phyloP scores from a whole-genome alignment of 92 coral and sea anemone genomes.

The Muricea muricata region DNA sequence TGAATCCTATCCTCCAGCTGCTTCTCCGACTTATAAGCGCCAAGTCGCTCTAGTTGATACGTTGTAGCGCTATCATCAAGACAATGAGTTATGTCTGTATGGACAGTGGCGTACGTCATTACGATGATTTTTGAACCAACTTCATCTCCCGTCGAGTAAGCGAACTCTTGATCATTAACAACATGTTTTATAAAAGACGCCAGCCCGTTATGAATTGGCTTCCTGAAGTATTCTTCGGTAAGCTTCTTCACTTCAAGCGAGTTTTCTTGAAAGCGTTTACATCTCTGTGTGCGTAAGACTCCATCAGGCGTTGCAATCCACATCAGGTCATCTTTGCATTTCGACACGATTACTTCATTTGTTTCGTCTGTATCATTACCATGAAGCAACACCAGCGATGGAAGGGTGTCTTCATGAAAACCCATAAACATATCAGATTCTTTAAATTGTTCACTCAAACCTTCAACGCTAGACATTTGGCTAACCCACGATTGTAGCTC shows the following conservation, averaged over 20 bases:
- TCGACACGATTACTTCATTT: conserved; percentile 44
- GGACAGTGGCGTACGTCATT: conserved; percentile 87
- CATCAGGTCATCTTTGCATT: conserved; percentile 51
- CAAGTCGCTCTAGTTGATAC: conserved; percentile 25
- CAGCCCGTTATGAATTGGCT: conserved; percentile 56
- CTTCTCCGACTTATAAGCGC: conserved; percentile 43
- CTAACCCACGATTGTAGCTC: conserved; percentile 67
- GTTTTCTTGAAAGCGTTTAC: conserved; percentile 17
- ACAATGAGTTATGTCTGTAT: conserved; percentile 69
- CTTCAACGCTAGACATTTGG: conserved; percentile 68
- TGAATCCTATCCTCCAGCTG: conserved; percentile 26
- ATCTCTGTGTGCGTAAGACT: conserved; percentile 50
- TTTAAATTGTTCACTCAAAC: conserved; percentile 60
- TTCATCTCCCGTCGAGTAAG: neutral
- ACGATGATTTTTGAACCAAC: conserved; percentile 68
- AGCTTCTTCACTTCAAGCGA: conserved; percentile 30
- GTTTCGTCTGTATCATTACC: conserved; percentile 50
- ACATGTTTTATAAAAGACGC: conserved; percentile 26
- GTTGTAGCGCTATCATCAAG: conserved; percentile 31
- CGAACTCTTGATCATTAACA: conserved; percentile 1
- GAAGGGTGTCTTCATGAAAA: conserved; percentile 82
- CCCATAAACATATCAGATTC: conserved; percentile 85
- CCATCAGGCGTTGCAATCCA: conserved; percentile 57
- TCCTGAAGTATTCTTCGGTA: conserved; percentile 19
- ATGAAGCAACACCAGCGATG: conserved; percentile 76